These are phyloP conservation scores for Onthophagus sagittarius DNA, from an alignment of 2,888 invertebrate genomes.

Conservation along the genomic window DNA sequence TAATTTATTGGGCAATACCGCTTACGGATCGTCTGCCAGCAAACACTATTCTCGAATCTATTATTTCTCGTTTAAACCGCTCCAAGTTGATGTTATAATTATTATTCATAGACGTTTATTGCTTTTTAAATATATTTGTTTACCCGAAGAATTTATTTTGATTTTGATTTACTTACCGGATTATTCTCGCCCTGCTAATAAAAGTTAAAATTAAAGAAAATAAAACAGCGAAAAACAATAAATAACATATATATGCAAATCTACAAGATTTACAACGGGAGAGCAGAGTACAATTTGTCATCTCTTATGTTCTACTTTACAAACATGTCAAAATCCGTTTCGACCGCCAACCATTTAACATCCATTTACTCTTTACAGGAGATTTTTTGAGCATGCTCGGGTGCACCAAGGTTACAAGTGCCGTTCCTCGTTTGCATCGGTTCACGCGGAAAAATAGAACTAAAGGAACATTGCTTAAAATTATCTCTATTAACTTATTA, in stretches of 20 bases:
- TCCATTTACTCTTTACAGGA: background rate
- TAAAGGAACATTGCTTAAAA: slow-evolving; percentile 27
- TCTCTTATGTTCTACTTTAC: slow-evolving; percentile 25
- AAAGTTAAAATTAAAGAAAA: background rate
- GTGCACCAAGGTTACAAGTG: background rate
- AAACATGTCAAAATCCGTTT: background rate
- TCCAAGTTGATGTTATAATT: background rate
- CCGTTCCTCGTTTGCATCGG: background rate
- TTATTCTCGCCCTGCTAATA: background rate
- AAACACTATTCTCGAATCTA: background rate
- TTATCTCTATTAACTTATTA: slow-evolving; percentile 9
- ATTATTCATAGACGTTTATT: background rate
- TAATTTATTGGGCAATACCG: background rate
- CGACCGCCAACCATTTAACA: background rate
- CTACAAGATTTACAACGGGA: slow-evolving; percentile 36
- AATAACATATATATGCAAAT: slow-evolving; percentile 37
- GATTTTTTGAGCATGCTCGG: slow-evolving; percentile 6
- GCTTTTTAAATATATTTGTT: background rate
- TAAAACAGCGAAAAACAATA: slow-evolving; percentile 22
- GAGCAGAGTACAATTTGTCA: slow-evolving; percentile 23
- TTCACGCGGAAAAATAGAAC: slow-evolving; percentile 5
- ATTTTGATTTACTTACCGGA: background rate
- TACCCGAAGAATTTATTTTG: background rate
- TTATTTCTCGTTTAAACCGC: background rate
- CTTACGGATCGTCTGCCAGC: background rate